phyloP scores from a whole-genome alignment of 2,888 invertebrate species.

The Rhingia rostrata region DNA sequence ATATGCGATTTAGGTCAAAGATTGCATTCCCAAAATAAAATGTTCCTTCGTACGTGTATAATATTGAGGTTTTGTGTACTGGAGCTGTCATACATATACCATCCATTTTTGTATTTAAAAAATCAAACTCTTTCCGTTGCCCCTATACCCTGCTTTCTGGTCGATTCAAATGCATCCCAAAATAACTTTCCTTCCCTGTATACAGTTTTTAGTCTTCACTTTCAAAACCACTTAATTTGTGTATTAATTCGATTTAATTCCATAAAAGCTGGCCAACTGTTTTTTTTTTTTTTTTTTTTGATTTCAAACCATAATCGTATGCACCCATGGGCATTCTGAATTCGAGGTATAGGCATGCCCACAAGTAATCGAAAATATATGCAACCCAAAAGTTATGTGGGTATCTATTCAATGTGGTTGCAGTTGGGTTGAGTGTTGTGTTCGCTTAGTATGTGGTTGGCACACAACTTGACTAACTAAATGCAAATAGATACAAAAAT shows the following conservation, averaged over 20 bases:
- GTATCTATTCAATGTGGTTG: conserved; percentile 19
- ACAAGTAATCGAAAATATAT: conserved; percentile 59
- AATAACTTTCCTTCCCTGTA: not conserved
- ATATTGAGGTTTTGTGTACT: too few relatives aligned
- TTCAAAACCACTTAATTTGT: conserved; percentile 50
- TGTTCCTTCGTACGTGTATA: too few relatives aligned
- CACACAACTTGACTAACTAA: conserved; percentile 44
- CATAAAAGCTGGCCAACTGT: conserved; percentile 36
- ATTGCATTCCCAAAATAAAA: too few relatives aligned
- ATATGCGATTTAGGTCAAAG: too few relatives aligned
- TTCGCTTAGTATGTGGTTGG: conserved; percentile 24
- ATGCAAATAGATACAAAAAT: conserved; percentile 58
- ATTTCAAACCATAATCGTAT: conserved; percentile 24
- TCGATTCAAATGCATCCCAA: not conserved
- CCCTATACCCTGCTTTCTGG: too few relatives aligned
- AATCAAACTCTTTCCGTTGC: too few relatives aligned
- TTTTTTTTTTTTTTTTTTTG: not conserved
- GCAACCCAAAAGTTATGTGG: conserved; percentile 56
- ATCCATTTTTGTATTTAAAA: too few relatives aligned
- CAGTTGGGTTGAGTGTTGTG: conserved; percentile 9
- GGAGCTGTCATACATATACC: too few relatives aligned
- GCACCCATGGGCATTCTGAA: conserved; percentile 17
- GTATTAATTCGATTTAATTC: conserved; percentile 46
- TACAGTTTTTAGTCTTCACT: conserved; percentile 7
- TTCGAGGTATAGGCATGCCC: conserved; percentile 3